These are phyloP conservation scores for Furcifer pardalis DNA, from an alignment of 2,797 vertebrate genomes.

Conservation along the genomic window DNA sequence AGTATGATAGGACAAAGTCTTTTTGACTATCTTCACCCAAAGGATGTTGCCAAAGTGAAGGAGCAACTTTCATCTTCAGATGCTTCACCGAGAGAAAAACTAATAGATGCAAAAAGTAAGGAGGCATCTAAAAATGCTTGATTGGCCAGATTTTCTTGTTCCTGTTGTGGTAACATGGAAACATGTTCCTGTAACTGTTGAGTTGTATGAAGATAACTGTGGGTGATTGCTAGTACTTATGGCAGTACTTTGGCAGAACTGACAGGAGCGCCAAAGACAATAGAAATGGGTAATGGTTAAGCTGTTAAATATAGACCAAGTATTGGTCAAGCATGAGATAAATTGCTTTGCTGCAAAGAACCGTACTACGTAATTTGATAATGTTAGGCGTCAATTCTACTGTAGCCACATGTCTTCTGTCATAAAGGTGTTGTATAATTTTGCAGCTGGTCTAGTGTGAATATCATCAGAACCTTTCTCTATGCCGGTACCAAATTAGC, in stretches of 20 bases:
- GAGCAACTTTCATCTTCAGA: conserved; percentile 93
- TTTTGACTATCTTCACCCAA: conserved; percentile 95
- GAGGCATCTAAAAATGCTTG: not conserved
- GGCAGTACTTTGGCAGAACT: conserved; percentile 21
- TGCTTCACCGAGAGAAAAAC: conserved; percentile 85
- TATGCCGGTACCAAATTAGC: conserved; percentile 27
- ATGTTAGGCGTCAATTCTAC: conserved; percentile 67
- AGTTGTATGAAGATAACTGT: not conserved
- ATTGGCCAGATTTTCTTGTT: conserved; percentile 15
- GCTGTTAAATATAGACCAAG: conserved; percentile 52
- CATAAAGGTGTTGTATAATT: conserved; percentile 39
- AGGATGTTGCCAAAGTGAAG: conserved; percentile 97
- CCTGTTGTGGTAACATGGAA: not conserved
- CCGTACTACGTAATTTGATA: conserved; percentile 70
- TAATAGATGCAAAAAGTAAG: conserved; percentile 93
- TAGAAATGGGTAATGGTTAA: conserved; percentile 36
- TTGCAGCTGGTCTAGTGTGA: conserved; percentile 44
- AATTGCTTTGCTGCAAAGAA: conserved; percentile 69
- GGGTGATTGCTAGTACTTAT: conserved; percentile 15
- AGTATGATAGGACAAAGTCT: conserved; percentile 93
- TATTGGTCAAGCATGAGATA: conserved; percentile 67
- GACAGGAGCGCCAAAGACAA: conserved; percentile 5
- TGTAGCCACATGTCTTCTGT: conserved; percentile 49
- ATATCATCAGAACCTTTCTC: conserved; percentile 23
- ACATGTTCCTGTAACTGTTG: not conserved